These are phyloP conservation scores for Allobates femoralis DNA, from an alignment of 2,797 vertebrate genomes.

Conservation along the genomic window DNA sequence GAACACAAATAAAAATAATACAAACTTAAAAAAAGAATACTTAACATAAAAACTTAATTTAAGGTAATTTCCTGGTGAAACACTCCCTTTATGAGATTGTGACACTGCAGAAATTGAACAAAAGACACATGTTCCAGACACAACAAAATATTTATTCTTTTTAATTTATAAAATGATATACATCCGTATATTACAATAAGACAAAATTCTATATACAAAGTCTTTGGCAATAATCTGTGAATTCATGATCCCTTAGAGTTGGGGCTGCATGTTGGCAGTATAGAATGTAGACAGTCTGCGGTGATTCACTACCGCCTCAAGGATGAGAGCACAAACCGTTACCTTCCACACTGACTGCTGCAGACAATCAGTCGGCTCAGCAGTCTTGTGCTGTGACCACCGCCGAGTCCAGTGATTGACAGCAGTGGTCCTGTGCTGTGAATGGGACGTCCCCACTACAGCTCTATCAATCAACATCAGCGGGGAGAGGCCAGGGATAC, in stretches of 20 bases:
- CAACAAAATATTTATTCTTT: not conserved
- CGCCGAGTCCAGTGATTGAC: too few relatives aligned
- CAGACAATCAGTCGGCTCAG: too few relatives aligned
- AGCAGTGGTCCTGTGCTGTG: too few relatives aligned
- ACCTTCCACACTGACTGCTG: not conserved
- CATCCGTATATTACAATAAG: not conserved
- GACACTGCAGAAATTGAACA: not conserved
- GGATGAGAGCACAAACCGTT: not conserved
- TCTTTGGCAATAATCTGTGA: not conserved
- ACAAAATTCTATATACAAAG: constrained; percentile 2
- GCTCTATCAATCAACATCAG: too few relatives aligned
- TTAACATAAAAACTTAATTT: too few relatives aligned
- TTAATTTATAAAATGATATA: constrained; percentile 5
- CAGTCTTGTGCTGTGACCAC: too few relatives aligned
- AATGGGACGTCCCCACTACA: too few relatives aligned
- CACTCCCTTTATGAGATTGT: too few relatives aligned
- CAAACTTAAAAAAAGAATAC: too few relatives aligned
- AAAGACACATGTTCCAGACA: not conserved
- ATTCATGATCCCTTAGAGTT: not conserved
- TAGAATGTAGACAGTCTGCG: not conserved
- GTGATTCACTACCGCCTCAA: not conserved
- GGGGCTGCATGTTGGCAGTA: not conserved
- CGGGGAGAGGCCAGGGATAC: too few relatives aligned
- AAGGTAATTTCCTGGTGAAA: too few relatives aligned
- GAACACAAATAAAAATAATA: too few relatives aligned